Evolutionary conservation across 2,888 invertebrate species (phyloP).

Genomic region (Cacoxenus indagator): DNA sequence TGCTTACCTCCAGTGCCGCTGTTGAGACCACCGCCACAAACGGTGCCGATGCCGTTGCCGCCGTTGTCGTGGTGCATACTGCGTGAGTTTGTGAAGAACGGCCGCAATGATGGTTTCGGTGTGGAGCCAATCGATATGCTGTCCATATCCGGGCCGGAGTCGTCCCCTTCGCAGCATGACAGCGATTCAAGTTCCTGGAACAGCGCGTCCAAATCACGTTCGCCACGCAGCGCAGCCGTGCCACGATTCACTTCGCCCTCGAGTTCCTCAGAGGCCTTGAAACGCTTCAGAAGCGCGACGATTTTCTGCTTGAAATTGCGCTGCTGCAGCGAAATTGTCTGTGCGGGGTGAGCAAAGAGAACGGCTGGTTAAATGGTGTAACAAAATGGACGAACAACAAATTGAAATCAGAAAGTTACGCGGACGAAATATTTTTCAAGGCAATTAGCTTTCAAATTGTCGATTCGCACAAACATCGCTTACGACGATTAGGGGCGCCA

Average conservation of each 20-base stretch:
- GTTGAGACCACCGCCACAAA: conserved; percentile 44
- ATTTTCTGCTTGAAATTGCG: conserved; percentile 98
- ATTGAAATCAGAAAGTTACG: not conserved
- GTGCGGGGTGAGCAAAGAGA: conserved; percentile 6
- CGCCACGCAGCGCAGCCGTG: conserved; percentile 77
- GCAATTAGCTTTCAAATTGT: no score
- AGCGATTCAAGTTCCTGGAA: conserved; percentile 97
- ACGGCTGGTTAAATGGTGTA: not conserved
- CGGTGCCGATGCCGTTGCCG: conserved; percentile 48
- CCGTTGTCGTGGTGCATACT: conserved; percentile 77
- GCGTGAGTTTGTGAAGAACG: conserved; percentile 93
- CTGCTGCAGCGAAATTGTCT: conserved; percentile 76
- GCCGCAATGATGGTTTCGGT: conserved; percentile 94
- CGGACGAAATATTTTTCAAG: no score
- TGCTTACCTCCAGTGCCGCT: conserved; percentile 34
- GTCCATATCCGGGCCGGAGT: conserved; percentile 95
- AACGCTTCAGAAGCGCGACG: conserved; percentile 92
- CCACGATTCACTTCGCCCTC: conserved; percentile 77
- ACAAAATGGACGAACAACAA: no score
- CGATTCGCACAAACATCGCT: no score
- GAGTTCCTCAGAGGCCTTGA: conserved; percentile 92
- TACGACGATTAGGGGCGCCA: no score
- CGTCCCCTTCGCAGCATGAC: conserved; percentile 85
- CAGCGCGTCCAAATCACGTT: conserved; percentile 92
- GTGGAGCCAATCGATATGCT: conserved; percentile 97